Evolutionary conservation across 2,113 vertebrate species (phyloP).

Genomic region (Cynoglossus semilaevis): DNA sequence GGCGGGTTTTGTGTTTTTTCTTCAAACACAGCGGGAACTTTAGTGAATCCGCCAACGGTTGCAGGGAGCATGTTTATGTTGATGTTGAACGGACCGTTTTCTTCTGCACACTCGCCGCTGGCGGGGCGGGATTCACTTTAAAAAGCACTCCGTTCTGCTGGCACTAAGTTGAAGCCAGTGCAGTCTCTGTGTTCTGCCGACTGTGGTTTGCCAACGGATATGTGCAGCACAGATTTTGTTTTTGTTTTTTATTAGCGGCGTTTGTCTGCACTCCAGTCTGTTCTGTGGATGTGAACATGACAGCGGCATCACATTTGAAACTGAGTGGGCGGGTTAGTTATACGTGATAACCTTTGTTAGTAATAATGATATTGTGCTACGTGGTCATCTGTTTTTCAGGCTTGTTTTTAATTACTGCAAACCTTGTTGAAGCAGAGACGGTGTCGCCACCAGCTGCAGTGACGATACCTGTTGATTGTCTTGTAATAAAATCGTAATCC

Average conservation of each 20-base stretch:
- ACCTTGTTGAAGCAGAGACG: no score
- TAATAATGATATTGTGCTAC: no score
- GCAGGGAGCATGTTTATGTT: slow-evolving; percentile 73
- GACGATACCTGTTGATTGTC: slow-evolving; percentile 57
- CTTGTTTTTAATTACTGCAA: no score
- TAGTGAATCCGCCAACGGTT: slow-evolving; percentile 44
- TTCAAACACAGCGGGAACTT: slow-evolving; percentile 45
- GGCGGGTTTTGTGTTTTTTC: slow-evolving; percentile 6
- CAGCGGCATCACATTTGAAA: slow-evolving; percentile 26
- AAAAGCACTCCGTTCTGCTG: not conserved
- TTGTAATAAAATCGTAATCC: not conserved
- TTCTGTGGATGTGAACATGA: slow-evolving; percentile 8
- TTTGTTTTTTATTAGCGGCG: not conserved
- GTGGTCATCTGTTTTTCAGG: no score
- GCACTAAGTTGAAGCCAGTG: fast-evolving
- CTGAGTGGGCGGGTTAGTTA: not conserved
- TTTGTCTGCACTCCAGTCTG: slow-evolving; percentile 6
- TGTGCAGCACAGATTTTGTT: not conserved
- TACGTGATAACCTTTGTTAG: not conserved
- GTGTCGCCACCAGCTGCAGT: slow-evolving; percentile 3
- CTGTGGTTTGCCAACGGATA: not conserved
- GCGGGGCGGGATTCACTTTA: slow-evolving; percentile 23
- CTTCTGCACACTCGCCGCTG: slow-evolving; percentile 28
- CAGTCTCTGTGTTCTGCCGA: not conserved
- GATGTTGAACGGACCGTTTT: slow-evolving; percentile 61